Evolutionary conservation across 2,797 vertebrate species (phyloP).

Genomic region (Champsocephalus esox): DNA sequence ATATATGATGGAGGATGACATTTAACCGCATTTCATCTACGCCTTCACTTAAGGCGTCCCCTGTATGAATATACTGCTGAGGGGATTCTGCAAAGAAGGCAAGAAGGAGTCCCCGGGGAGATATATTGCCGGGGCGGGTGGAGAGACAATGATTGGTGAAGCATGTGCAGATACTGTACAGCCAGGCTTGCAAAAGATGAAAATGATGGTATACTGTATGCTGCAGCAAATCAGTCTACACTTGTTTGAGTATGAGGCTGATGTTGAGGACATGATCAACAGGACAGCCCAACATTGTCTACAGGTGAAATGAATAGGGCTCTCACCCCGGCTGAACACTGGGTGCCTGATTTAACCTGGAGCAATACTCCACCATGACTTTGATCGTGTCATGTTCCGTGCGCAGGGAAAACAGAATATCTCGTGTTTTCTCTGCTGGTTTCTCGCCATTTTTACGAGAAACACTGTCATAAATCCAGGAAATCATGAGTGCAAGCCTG

Average conservation of each 20-base stretch:
- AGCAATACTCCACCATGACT: not conserved
- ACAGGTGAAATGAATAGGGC: conserved; percentile 25
- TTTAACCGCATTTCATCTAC: conserved; percentile 46
- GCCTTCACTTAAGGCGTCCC: conserved; percentile 38
- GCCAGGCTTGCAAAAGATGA: conserved; percentile 32
- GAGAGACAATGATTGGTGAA: conserved; percentile 59
- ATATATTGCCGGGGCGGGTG: conserved; percentile 37
- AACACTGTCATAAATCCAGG: conserved; percentile 12
- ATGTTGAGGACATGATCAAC: conserved; percentile 25
- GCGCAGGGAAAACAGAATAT: conserved; percentile 26
- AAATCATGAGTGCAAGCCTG: not conserved
- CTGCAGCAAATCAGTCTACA: conserved; percentile 25
- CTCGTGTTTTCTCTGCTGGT: not conserved
- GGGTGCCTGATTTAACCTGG: conserved; percentile 15
- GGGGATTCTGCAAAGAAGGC: conserved; percentile 48
- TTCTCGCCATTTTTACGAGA: conserved; percentile 16
- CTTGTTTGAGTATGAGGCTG: conserved; percentile 27
- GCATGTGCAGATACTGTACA: conserved; percentile 48
- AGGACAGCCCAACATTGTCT: conserved; percentile 20
- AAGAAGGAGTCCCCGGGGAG: conserved; percentile 51
- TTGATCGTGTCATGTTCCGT: conserved; percentile 43
- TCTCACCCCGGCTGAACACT: conserved; percentile 38
- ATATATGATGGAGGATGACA: conserved; percentile 51
- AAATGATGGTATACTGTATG: conserved; percentile 34
- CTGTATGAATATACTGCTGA: conserved; percentile 41